phyloP scores from a whole-genome alignment of 2,113 vertebrate species.

The Platanista minor region DNA sequence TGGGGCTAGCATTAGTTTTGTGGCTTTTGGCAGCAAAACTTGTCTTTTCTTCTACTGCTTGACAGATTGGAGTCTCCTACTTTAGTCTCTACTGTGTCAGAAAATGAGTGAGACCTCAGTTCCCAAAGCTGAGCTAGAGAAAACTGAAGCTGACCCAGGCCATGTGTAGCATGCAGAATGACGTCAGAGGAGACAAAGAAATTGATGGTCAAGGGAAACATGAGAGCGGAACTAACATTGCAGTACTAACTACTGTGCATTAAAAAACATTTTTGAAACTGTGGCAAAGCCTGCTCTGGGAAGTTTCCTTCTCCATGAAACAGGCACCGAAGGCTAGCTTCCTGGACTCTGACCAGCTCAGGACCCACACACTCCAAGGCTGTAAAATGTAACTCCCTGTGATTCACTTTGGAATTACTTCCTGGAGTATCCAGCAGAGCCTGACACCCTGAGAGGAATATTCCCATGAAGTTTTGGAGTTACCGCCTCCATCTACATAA shows the following conservation, averaged over 20 bases:
- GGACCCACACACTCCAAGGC: too few species aligned
- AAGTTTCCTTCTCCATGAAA: background rate
- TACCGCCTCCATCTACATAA: background rate
- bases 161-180: background rate
- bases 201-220: background rate
- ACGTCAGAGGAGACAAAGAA: background rate
- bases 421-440: background rate
- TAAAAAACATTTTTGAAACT: background rate
- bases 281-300: background rate
- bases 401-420: background rate
- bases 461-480: background rate
- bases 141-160: background rate
- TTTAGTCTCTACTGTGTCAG: background rate
- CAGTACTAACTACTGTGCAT: background rate
- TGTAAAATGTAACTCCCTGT: background rate
- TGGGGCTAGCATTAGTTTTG: background rate
- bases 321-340: background rate
- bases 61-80: background rate
- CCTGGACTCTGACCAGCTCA: background rate
- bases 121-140: background rate
- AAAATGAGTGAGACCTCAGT: background rate
- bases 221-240: background rate
- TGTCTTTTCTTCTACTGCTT: background rate
- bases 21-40: background rate
- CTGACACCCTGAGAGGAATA: background rate